Evolutionary conservation across 2,888 invertebrate genomes (phyloP).

Genomic region (Phania funesta): DNA sequence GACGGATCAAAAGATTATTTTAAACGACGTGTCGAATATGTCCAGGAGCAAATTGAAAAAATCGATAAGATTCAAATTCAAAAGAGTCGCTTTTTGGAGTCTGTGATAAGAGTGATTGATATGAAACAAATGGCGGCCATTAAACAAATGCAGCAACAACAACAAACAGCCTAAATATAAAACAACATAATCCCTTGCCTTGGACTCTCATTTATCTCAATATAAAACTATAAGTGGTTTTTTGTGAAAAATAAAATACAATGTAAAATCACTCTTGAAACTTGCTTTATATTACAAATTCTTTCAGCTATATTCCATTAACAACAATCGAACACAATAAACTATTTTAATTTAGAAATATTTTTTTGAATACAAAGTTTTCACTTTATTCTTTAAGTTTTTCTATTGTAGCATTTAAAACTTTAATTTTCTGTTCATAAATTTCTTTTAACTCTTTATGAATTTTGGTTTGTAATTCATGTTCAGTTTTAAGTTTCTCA

Average conservation of each 20-base stretch:
- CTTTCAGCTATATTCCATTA: constrained; percentile 10
- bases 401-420: constrained; percentile 70
- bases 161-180: constrained; percentile 70
- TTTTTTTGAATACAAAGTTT: neutral
- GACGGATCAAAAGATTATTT: constrained; percentile 94
- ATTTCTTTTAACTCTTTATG: constrained; percentile 86
- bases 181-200: constrained; percentile 23
- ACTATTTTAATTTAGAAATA: neutral
- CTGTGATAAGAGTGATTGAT: constrained; percentile 88
- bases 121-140: constrained; percentile 82
- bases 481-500: constrained; percentile 88
- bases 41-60: constrained; percentile 97
- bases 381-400: constrained; percentile 70
- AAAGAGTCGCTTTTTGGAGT: constrained; percentile 90
- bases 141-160: constrained; percentile 75
- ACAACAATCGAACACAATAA: constrained; percentile 22
- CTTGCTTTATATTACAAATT: constrained; percentile 8
- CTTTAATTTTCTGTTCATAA: constrained; percentile 84
- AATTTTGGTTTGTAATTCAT: constrained; percentile 87
- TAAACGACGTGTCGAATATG: constrained; percentile 92
- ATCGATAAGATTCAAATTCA: constrained; percentile 85
- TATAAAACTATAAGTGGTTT: constrained; percentile 26
- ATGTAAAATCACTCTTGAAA: constrained; percentile 7
- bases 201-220: constrained; percentile 16
- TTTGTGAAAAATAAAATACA: constrained; percentile 21